These are phyloP conservation scores for Aplodontia rufa DNA, from an alignment of 2,113 vertebrate genomes.

Conservation along the genomic window DNA sequence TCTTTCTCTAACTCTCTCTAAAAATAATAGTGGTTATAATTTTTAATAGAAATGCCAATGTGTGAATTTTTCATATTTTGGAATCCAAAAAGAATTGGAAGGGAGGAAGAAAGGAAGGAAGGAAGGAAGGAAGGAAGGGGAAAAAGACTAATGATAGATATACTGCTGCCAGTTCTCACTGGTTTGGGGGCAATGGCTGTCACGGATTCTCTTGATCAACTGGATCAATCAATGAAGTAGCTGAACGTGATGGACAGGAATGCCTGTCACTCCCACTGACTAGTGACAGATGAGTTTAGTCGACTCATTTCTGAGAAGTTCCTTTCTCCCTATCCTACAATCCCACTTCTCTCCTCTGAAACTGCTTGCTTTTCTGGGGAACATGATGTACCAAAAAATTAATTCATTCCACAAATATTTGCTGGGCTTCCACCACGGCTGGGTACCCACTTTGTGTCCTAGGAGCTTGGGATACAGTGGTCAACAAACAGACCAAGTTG, in stretches of 20 bases:
- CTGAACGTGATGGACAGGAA: neutral
- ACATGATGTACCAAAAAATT: neutral
- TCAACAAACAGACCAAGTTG: neutral
- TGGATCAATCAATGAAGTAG: neutral
- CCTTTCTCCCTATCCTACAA: neutral
- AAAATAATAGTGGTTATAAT: too few species aligned
- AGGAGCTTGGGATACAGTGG: neutral
- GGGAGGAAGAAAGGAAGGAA: neutral
- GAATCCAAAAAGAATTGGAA: neutral
- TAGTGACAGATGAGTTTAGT: neutral
- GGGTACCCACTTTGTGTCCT: neutral
- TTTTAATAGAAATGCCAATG: neutral
- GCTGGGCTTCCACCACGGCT: neutral
- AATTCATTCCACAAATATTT: neutral
- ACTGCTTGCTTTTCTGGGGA: neutral
- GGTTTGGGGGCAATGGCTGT: neutral
- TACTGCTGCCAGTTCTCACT: neutral
- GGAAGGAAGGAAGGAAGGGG: neutral
- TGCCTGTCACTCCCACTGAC: neutral
- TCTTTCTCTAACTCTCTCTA: too few species aligned
- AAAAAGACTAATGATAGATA: rapidly evolving
- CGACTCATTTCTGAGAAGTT: neutral
- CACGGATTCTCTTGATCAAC: neutral
- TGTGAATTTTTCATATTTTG: neutral
- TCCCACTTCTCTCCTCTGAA: neutral